phyloP scores from a whole-genome alignment of 2,888 invertebrate species.

The Metallyticus violacea region DNA sequence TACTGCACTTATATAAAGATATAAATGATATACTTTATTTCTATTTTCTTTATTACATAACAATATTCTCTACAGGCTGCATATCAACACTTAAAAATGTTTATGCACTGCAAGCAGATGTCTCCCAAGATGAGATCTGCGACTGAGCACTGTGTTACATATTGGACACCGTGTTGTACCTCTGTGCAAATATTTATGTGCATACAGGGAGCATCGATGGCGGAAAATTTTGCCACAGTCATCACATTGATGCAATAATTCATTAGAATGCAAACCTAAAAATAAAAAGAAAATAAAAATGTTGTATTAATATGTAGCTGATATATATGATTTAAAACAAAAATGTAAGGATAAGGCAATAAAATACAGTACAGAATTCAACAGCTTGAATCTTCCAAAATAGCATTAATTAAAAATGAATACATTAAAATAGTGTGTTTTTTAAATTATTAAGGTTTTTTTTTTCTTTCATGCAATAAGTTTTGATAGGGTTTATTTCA shows the following conservation, averaged over 20 bases:
- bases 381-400: no score
- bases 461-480: no score
- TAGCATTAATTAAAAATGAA: no score
- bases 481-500: no score
- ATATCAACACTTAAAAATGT: background rate
- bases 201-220: conserved; percentile 20
- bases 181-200: conserved; percentile 26
- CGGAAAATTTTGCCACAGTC: conserved; percentile 21
- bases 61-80: no score
- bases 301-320: no score
- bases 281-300: background rate
- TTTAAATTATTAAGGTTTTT: no score
- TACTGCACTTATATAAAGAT: background rate
- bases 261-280: background rate
- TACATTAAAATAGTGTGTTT: no score
- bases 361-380: no score
- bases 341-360: no score
- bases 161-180: conserved; percentile 24
- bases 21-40: background rate
- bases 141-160: conserved; percentile 22
- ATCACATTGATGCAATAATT: background rate
- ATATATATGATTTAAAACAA: no score
- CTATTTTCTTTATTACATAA: background rate
- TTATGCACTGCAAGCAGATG: conserved; percentile 25
- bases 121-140: conserved; percentile 17